Evolutionary conservation across 2,113 vertebrate genomes (phyloP).

Genomic region (Malurus elegans): DNA sequence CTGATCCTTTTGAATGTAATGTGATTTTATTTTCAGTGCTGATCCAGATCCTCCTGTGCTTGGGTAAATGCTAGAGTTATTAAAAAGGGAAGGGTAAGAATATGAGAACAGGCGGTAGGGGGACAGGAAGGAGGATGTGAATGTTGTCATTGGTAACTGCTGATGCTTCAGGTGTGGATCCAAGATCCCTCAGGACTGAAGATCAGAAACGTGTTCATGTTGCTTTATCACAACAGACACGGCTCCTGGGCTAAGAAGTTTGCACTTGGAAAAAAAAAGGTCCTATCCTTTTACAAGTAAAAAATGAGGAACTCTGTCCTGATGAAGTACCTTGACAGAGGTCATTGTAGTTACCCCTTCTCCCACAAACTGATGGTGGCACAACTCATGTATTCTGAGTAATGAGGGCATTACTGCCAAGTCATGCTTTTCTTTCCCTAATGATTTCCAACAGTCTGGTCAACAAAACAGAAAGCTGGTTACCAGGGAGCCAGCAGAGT

Average conservation of each 20-base stretch:
- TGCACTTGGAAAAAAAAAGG: background rate
- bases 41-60: background rate
- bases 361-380: background rate
- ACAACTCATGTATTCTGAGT: background rate
- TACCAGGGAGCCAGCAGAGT: background rate
- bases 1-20: background rate
- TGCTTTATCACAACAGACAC: background rate
- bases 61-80: background rate
- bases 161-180: background rate
- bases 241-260: background rate
- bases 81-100: background rate
- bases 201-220: background rate
- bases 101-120: background rate
- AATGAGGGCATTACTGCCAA: background rate
- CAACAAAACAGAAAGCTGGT: conserved; percentile 17
- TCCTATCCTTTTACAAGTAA: background rate
- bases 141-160: background rate
- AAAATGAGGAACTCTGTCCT: background rate
- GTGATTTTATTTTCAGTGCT: background rate
- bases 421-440: background rate
- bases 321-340: background rate
- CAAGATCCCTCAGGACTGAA: background rate
- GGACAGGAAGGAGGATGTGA: background rate
- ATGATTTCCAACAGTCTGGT: background rate
- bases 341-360: background rate